A percentile compares a stretch with the other conserved stretches of the same genome.
Conservation (phyloP, 2,113 vertebrate genomes). For the Trochalopteron elliotii region DNA sequence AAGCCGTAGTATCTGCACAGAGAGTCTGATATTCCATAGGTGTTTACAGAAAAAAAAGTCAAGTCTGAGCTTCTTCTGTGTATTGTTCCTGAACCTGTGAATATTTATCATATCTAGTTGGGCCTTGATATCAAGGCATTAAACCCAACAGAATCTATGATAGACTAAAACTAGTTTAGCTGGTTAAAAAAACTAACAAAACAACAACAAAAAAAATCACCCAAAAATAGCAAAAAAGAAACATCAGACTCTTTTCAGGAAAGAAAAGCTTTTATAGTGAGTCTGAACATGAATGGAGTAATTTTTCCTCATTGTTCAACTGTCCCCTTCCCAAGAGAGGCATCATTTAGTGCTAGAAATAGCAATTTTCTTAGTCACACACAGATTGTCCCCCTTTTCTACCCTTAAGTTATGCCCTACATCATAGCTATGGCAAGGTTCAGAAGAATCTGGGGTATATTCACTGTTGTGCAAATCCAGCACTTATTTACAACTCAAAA, state of each 20-base stretch:
- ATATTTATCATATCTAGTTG: background rate
- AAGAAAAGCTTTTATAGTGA: background rate
- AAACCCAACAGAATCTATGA: background rate
- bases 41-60: background rate
- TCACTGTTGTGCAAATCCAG: background rate
- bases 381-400: background rate
- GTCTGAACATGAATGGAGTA: background rate
- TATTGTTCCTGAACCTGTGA: background rate
- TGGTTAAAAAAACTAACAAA: background rate
- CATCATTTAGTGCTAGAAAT: background rate
- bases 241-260: background rate
- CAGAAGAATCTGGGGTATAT: background rate
- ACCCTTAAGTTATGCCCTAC: background rate
- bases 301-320: background rate
- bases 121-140: background rate
- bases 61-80: background rate
- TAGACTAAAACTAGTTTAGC: background rate
- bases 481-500: background rate
- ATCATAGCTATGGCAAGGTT: background rate
- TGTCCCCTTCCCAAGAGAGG: background rate
- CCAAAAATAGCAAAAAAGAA: background rate
- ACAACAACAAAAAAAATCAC: background rate
- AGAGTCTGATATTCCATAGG: background rate
- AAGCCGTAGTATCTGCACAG: background rate
- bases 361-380: background rate